Evolutionary conservation across 2,797 vertebrate genomes (phyloP), one percentile per base, ranked within the genome.

Genomic region (Glossophaga mutica): DNA sequence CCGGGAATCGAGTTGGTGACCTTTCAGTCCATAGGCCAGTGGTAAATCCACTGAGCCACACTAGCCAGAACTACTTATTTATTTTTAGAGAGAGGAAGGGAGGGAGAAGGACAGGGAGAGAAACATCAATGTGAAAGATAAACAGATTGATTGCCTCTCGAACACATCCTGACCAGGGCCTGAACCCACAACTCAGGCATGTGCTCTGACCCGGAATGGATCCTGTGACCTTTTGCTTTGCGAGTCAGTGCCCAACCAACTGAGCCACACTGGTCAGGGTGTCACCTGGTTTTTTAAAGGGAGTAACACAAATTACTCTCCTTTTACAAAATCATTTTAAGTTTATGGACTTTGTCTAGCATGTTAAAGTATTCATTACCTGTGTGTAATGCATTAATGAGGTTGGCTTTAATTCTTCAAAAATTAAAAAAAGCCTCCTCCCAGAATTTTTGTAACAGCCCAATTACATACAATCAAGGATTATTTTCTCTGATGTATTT

Each of bases 261-360:
- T 65, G 29, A 32, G 14, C 62, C 32, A n/a, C 62, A 65, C 32
- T 65, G 62, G 14, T 65, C 32, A n/a, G 62, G 32, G 62, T 65
- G 55, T 67, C 19, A 37, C 32, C 32, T 86, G 29, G 32, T 34
- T 77, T 76, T 59, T 71, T 81, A 29, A 59, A 90, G 9, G 85
- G 91, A 87, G n/a, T 65, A 79, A 39, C 26, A 82, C 12, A 59
- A 50, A 21, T 96, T 42, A 79, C 32, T 76, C 15, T 82, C 39
- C 76, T 89, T 95, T 90, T 86, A 73, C 73, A 88, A 85, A 86
- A 24, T 90, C 34, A 67, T 67, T 50, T 88, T 68, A 90, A 83
- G n/a, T 86, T 82, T 59, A 62, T 77, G 48, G 26, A 18, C 48
- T 93, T 87, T 87, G 42, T 32, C 21, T 84, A 12, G 34, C 5